phyloP scores from a whole-genome alignment of 2,888 invertebrate genomes.

The Apodemia mormo region DNA sequence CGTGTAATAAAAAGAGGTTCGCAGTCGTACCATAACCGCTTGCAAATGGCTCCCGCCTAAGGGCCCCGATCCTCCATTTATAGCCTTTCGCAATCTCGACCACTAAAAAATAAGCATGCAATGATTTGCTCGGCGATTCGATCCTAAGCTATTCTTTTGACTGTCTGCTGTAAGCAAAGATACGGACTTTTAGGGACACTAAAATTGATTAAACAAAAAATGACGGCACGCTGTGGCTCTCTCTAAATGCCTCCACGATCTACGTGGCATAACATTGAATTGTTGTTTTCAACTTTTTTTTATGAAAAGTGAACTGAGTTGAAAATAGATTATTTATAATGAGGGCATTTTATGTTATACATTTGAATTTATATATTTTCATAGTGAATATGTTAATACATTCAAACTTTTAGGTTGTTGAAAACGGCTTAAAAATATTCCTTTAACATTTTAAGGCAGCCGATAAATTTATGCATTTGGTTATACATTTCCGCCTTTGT shows the following conservation, averaged over 20 bases:
- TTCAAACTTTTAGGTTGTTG: too few species aligned
- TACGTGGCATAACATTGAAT: conserved; percentile 44
- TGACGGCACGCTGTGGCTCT: conserved; percentile 45
- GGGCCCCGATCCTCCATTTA: conserved; percentile 70
- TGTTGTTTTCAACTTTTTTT: conserved; percentile 40
- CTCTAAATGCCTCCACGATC: conserved; percentile 64
- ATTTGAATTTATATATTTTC: too few species aligned
- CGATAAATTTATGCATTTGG: too few species aligned
- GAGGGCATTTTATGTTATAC: too few species aligned
- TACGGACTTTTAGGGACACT: conserved; percentile 50
- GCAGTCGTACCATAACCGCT: conserved; percentile 79
- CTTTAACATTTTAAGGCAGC: too few species aligned
- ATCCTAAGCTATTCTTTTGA: conserved; percentile 58
- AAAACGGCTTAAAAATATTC: too few species aligned
- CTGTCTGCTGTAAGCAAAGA: conserved; percentile 48
- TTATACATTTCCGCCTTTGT: too few species aligned
- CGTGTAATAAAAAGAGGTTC: conserved; percentile 78
- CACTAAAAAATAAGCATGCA: conserved; percentile 71
- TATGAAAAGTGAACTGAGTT: neutral
- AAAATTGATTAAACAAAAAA: conserved; percentile 53
- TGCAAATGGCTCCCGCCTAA: conserved; percentile 78
- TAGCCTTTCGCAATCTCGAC: conserved; percentile 74
- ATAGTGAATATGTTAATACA: too few species aligned
- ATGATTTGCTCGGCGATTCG: conserved; percentile 64
- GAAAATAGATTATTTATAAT: neutral